phyloP scores from a whole-genome alignment of 2,797 vertebrate species.

The Ctenosaura bakeri region DNA sequence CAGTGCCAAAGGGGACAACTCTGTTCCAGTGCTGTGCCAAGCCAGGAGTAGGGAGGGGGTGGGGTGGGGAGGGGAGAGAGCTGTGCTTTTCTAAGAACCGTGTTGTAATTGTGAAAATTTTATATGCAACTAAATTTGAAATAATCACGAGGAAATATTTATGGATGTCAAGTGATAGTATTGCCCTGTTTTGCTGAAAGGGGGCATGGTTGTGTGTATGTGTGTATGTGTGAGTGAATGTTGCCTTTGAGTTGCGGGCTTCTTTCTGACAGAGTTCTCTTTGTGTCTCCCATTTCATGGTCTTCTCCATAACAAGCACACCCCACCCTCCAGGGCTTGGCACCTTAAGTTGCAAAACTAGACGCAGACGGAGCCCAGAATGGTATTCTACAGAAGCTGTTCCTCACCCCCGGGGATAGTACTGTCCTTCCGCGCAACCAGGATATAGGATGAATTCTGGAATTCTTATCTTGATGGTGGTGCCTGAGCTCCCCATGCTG shows the following conservation, averaged over 20 bases:
- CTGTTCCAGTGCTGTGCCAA: neutral
- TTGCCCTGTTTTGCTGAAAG: neutral
- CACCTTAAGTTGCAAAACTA: neutral
- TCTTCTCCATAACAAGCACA: neutral
- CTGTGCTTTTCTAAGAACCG: slow-evolving; percentile 15
- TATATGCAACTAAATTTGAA: slow-evolving; percentile 40
- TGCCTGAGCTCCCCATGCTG: neutral
- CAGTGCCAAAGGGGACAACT: neutral
- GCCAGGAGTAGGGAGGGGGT: neutral
- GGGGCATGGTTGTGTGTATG: neutral
- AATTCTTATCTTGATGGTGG: too few relatives aligned
- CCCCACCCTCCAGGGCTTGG: neutral
- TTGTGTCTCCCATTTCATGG: neutral
- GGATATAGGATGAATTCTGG: neutral
- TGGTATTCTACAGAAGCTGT: too few relatives aligned
- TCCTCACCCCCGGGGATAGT: neutral
- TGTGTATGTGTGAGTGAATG: neutral
- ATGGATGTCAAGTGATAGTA: neutral
- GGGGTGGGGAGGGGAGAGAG: too few relatives aligned
- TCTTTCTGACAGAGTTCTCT: neutral
- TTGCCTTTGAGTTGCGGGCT: too few relatives aligned
- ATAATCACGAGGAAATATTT: slow-evolving; percentile 11
- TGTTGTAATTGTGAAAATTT: slow-evolving; percentile 23
- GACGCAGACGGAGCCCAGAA: neutral
- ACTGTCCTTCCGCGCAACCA: neutral